Conservation (phyloP, 2,888 invertebrate species). For the Drosophila rellima region DNA sequence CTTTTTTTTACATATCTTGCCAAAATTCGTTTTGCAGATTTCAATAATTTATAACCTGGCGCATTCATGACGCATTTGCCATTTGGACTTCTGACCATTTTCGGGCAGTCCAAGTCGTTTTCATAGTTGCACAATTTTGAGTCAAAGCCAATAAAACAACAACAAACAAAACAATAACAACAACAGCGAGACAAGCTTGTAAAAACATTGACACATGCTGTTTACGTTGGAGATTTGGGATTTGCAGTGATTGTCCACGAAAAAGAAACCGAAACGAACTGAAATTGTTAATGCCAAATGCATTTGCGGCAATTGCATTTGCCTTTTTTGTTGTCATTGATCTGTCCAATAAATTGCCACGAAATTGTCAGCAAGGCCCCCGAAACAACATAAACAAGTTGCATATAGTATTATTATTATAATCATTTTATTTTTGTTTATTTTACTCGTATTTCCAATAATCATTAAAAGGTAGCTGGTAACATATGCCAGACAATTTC, state of each 20-base stretch:
- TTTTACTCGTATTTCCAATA: not conserved
- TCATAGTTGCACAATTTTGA: constrained; percentile 51
- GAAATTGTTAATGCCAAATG: constrained; percentile 59
- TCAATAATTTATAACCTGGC: constrained; percentile 21
- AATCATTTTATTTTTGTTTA: not conserved
- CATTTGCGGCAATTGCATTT: constrained; percentile 66
- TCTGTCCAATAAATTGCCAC: constrained; percentile 79
- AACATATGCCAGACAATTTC: constrained; percentile 7
- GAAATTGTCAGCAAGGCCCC: constrained; percentile 55
- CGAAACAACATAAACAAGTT: constrained; percentile 29
- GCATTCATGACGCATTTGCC: constrained; percentile 60
- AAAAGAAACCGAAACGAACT: constrained; percentile 49
- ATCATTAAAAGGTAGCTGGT: not conserved
- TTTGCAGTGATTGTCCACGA: constrained; percentile 44
- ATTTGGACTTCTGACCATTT: constrained; percentile 72
- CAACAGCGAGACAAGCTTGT: constrained; percentile 32
- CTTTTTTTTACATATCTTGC: constrained; percentile 2
- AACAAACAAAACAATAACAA: constrained; percentile 12
- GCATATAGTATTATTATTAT: constrained; percentile 30
- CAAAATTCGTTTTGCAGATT: constrained; percentile 5
- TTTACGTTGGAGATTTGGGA: constrained; percentile 39
- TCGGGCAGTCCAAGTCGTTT: constrained; percentile 54
- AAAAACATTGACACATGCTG: constrained; percentile 57
- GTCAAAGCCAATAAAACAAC: constrained; percentile 56
- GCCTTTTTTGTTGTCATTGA: constrained; percentile 69